These are phyloP conservation scores for Prunella strophiata DNA, from an alignment of 2,797 vertebrate species.

Conservation along the genomic window DNA sequence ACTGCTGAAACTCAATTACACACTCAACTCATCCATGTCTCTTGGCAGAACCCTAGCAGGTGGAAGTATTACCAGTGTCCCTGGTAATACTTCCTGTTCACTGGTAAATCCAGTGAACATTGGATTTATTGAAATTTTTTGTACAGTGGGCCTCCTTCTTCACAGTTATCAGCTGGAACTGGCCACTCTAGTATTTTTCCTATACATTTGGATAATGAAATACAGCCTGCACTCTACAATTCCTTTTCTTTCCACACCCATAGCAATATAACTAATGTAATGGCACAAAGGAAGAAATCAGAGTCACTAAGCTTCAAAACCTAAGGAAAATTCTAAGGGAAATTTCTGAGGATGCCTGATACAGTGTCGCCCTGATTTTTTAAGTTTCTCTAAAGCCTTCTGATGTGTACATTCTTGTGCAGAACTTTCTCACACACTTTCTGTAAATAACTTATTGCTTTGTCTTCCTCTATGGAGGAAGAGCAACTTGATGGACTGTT, in stretches of 20 bases:
- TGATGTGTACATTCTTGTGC: too few relatives aligned
- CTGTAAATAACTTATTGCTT: too few relatives aligned
- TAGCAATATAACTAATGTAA: background rate
- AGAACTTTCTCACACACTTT: too few relatives aligned
- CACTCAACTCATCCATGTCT: background rate
- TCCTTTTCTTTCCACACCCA: background rate
- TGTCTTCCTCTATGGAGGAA: too few relatives aligned
- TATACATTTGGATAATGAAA: background rate
- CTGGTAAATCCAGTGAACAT: background rate
- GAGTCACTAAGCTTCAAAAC: background rate
- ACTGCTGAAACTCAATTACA: background rate
- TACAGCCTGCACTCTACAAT: background rate
- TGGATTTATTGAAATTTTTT: background rate
- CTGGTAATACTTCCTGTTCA: too few relatives aligned
- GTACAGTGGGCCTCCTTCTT: background rate
- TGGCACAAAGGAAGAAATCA: background rate
- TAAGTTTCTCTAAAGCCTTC: too few relatives aligned
- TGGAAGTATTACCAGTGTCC: background rate
- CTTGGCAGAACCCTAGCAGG: background rate
- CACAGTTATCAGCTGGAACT: background rate
- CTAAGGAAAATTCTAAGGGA: background rate
- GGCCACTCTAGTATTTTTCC: background rate
- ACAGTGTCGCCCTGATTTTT: too few relatives aligned
- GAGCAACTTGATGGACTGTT: too few relatives aligned
- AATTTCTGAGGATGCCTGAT: background rate